A percentile compares a stretch with the other conserved stretches of the same genome.
These are phyloP conservation scores for Lasioglossum villosulum DNA, from an alignment of 2,888 invertebrate genomes.

Conservation along the genomic window DNA sequence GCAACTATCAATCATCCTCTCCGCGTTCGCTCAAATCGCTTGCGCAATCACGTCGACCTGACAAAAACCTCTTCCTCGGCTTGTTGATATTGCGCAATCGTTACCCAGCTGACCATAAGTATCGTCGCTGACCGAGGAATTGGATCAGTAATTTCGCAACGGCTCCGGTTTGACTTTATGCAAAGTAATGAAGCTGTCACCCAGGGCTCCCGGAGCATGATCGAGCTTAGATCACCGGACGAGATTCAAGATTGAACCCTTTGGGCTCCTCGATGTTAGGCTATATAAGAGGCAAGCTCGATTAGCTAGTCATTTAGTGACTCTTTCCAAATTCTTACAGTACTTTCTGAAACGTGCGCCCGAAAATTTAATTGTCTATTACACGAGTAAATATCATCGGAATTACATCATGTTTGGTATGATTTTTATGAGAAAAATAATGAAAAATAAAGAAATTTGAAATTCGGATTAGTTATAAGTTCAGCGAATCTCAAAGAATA, in stretches of 20 bases:
- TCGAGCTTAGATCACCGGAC: background rate
- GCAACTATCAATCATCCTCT: constrained; percentile 10
- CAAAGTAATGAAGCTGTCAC: background rate
- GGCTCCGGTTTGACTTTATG: background rate
- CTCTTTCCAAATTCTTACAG: background rate
- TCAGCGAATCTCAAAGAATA: too few relatives aligned
- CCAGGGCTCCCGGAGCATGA: background rate
- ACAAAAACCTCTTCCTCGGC: constrained; percentile 3
- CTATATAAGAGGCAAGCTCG: constrained; percentile 35
- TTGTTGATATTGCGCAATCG: constrained; percentile 9
- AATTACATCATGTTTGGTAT: too few relatives aligned
- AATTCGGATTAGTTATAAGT: too few relatives aligned
- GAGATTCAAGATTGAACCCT: background rate
- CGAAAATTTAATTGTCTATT: too few relatives aligned
- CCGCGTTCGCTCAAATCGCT: background rate
- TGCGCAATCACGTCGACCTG: background rate
- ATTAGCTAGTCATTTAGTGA: background rate
- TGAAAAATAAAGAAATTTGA: too few relatives aligned
- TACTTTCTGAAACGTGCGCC: too few relatives aligned
- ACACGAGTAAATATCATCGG: too few relatives aligned
- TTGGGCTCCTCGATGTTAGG: background rate
- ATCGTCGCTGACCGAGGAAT: constrained; percentile 15
- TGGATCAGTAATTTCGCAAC: background rate
- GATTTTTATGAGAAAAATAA: too few relatives aligned
- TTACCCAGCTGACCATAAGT: background rate